These are phyloP conservation scores for Thumatha senex DNA, from an alignment of 2,888 invertebrate species.

Conservation along the genomic window DNA sequence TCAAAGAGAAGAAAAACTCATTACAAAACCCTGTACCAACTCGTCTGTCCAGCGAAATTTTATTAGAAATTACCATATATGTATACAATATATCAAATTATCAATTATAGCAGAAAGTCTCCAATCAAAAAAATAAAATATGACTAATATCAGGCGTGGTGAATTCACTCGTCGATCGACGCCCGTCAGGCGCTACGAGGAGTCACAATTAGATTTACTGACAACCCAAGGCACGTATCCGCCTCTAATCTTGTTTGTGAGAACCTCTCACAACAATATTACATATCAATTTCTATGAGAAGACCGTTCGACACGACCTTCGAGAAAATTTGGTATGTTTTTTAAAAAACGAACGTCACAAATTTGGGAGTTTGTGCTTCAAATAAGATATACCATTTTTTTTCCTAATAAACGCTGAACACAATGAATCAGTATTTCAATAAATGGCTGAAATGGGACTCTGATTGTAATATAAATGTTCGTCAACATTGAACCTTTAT, in stretches of 20 bases:
- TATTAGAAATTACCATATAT: too few relatives aligned
- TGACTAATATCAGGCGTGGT: slow-evolving; percentile 26
- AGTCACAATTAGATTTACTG: slow-evolving; percentile 53
- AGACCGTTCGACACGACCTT: slow-evolving; percentile 23
- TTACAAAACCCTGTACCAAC: too few relatives aligned
- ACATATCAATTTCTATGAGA: slow-evolving; percentile 43
- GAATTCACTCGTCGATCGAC: slow-evolving; percentile 30
- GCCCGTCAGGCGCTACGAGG: slow-evolving; percentile 25
- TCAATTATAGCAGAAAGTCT: slow-evolving; percentile 9
- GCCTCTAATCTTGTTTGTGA: slow-evolving; percentile 53
- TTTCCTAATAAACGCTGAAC: background rate
- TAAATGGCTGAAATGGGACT: too few relatives aligned
- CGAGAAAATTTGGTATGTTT: slow-evolving; percentile 17
- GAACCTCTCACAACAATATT: slow-evolving; percentile 51
- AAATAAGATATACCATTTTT: background rate
- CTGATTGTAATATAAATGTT: too few relatives aligned
- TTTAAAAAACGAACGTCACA: background rate
- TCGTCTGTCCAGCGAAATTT: too few relatives aligned
- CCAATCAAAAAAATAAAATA: slow-evolving; percentile 27
- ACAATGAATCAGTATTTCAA: too few relatives aligned
- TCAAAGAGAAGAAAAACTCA: too few relatives aligned
- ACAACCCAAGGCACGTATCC: slow-evolving; percentile 47
- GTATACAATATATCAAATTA: slow-evolving; percentile 2
- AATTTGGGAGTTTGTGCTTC: slow-evolving; percentile 11
- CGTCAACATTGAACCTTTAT: too few relatives aligned